Evolutionary conservation across 37 sponge, comb jelly and placozoan species (phyloP).

Genomic region (Crambe crambe): DNA sequence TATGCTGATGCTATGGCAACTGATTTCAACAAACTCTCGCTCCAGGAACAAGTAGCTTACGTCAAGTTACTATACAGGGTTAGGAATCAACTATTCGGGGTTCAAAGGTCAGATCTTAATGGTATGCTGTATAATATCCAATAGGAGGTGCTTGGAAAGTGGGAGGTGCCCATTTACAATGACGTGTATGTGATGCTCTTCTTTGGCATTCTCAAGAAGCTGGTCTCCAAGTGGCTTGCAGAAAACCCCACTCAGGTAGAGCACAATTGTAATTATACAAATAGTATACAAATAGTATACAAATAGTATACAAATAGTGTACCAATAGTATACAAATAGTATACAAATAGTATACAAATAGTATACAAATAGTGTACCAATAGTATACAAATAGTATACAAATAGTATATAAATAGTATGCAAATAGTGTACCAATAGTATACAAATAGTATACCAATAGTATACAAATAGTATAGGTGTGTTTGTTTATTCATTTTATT

Average conservation of each 20-base stretch:
- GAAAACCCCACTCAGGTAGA: constrained; percentile 24
- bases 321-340: no score
- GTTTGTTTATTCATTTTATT: background rate
- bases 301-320: no score
- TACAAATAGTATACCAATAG: background rate
- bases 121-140: background rate
- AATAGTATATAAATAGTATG: background rate
- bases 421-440: background rate
- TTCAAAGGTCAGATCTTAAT: background rate
- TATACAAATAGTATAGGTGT: no score
- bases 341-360: background rate
- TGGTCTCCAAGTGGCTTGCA: constrained; percentile 55
- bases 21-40: constrained; percentile 60
- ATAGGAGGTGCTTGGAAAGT: constrained; percentile 75
- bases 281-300: no score
- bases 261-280: no score
- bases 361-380: background rate
- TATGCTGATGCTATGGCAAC: constrained; percentile 65
- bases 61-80: constrained; percentile 72
- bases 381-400: background rate
- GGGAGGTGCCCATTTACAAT: constrained; percentile 84
- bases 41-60: constrained; percentile 65
- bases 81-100: background rate
- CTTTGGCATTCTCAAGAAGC: constrained; percentile 84
- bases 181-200: constrained; percentile 91